phyloP scores from a whole-genome alignment of 2,797 vertebrate genomes.

The Clarias laeviceps region DNA sequence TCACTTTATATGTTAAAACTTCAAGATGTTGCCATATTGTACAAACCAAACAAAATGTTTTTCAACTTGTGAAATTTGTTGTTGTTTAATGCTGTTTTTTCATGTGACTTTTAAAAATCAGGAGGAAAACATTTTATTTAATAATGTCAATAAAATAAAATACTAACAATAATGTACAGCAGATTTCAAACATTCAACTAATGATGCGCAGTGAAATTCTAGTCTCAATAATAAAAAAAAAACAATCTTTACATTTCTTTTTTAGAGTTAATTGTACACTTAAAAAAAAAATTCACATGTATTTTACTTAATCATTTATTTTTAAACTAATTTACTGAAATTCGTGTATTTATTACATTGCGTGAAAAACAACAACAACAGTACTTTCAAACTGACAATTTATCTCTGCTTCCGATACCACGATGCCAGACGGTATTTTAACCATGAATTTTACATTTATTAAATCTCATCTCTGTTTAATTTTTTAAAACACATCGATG shows the following conservation, averaged over 20 bases:
- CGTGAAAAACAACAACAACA: background rate
- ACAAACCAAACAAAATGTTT: background rate
- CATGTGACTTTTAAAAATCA: background rate
- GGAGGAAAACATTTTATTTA: too few relatives aligned
- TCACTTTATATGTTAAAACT: too few relatives aligned
- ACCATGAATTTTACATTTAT: background rate
- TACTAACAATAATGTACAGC: background rate
- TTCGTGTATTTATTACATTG: background rate
- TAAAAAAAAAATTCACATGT: too few relatives aligned
- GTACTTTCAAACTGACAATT: background rate
- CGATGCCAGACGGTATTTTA: too few relatives aligned
- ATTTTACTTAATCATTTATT: background rate
- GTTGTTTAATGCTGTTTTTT: background rate
- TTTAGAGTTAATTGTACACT: background rate
- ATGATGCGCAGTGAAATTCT: background rate
- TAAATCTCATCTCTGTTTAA: background rate
- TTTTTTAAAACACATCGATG: background rate
- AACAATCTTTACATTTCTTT: background rate
- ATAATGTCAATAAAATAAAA: too few relatives aligned
- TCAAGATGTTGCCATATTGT: background rate
- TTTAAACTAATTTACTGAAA: background rate
- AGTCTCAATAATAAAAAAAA: background rate
- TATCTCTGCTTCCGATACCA: background rate
- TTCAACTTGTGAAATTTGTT: background rate
- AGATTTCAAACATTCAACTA: background rate